Evolutionary conservation across 2,888 invertebrate genomes (phyloP).

Genomic region (Xylota segnis): DNA sequence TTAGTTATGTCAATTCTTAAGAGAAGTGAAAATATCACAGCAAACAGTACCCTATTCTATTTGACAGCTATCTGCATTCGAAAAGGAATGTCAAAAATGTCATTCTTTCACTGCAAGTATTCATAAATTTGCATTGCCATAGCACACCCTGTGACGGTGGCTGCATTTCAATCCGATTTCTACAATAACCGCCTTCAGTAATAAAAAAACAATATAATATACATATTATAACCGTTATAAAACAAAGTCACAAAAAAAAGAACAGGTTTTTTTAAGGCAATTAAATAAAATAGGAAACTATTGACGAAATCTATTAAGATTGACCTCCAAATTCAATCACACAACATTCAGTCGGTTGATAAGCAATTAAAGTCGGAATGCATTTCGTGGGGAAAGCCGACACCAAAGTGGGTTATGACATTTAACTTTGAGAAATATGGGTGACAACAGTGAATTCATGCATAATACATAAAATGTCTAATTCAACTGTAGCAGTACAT

Average conservation of each 20-base stretch:
- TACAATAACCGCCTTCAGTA: not conserved
- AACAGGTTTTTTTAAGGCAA: conserved; percentile 1
- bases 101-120: not conserved
- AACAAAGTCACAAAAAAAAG: not conserved
- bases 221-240: not conserved
- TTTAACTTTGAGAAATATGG: not conserved
- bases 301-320: not conserved
- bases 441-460: not conserved
- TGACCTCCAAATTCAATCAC: conserved; percentile 26
- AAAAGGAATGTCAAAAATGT: not conserved
- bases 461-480: not conserved
- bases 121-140: not conserved
- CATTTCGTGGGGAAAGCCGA: not conserved
- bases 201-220: not conserved
- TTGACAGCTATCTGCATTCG: too few species aligned
- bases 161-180: not conserved
- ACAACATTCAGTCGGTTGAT: not conserved
- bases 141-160: not conserved
- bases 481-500: not conserved
- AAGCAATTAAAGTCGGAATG: conserved; percentile 5
- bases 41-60: too few species aligned
- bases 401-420: not conserved
- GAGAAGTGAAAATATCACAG: too few species aligned
- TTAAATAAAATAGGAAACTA: conserved; percentile 7
- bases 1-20: too few species aligned